A percentile compares a stretch with the other conserved stretches of the same genome.
Conservation (phyloP, 2,113 vertebrate species). For the Tachysurus vachellii region DNA sequence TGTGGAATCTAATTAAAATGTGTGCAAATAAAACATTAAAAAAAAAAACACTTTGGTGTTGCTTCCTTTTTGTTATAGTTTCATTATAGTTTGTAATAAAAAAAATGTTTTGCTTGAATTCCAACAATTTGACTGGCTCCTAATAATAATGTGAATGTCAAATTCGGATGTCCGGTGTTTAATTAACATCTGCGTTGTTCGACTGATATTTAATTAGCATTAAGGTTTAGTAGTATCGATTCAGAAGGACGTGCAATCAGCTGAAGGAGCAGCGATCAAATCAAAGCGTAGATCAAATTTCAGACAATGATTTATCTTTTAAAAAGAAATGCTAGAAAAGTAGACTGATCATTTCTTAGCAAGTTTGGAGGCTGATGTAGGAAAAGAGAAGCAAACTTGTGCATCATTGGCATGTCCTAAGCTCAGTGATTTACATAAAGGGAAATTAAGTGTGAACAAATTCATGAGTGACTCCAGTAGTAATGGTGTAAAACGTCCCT, state of each 20-base stretch:
- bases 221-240: neutral
- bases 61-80: slow-evolving; percentile 1
- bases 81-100: neutral
- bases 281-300: neutral
- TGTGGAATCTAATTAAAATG: neutral
- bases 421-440: neutral
- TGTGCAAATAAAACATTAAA: neutral
- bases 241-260: neutral
- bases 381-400: neutral
- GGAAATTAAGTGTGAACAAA: neutral
- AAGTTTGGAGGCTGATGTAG: neutral
- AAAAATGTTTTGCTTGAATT: neutral
- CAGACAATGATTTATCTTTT: neutral
- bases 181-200: neutral
- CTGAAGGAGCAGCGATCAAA: neutral
- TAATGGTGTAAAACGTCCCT: neutral
- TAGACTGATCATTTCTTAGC: neutral
- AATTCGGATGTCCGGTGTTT: neutral
- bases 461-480: neutral
- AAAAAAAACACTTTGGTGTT: neutral
- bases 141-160: neutral
- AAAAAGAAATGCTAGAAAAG: neutral
- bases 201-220: neutral
- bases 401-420: neutral
- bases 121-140: neutral